Conservation (phyloP, 2,888 invertebrate species). For the Luperina testacea region DNA sequence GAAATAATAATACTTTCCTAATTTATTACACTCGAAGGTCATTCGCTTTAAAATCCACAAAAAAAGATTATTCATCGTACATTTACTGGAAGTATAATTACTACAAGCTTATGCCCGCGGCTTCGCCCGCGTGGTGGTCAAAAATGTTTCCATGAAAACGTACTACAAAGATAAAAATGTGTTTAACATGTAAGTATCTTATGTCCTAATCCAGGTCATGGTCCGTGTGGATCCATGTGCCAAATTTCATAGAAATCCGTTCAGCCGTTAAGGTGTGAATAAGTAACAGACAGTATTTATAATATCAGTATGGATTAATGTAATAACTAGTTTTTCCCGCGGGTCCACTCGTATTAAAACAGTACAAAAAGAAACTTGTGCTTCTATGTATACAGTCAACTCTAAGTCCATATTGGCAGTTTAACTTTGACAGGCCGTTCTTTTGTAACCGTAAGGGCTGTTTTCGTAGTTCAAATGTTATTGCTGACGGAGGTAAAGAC, state of each 20-base stretch:
- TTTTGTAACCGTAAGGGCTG: not conserved
- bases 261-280: too few species aligned
- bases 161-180: too few species aligned
- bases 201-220: too few species aligned
- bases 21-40: slow-evolving; percentile 8
- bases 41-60: slow-evolving; percentile 25
- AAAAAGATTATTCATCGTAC: slow-evolving; percentile 26
- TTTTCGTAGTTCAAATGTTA: not conserved
- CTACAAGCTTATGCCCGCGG: not conserved
- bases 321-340: not conserved
- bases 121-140: not conserved
- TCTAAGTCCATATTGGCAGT: not conserved
- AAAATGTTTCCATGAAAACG: too few species aligned
- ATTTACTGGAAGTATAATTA: slow-evolving; percentile 22
- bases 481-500: not conserved
- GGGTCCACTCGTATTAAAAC: not conserved
- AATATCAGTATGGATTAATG: too few species aligned
- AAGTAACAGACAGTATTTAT: too few species aligned
- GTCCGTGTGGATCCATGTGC: too few species aligned
- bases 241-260: too few species aligned
- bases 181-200: too few species aligned
- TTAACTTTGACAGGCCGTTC: not conserved
- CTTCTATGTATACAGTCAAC: not conserved
- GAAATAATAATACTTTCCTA: slow-evolving; percentile 11
- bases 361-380: not conserved